Conservation (phyloP, 1,140 invertebrate species). For the Neodiprion virginianus region DNA sequence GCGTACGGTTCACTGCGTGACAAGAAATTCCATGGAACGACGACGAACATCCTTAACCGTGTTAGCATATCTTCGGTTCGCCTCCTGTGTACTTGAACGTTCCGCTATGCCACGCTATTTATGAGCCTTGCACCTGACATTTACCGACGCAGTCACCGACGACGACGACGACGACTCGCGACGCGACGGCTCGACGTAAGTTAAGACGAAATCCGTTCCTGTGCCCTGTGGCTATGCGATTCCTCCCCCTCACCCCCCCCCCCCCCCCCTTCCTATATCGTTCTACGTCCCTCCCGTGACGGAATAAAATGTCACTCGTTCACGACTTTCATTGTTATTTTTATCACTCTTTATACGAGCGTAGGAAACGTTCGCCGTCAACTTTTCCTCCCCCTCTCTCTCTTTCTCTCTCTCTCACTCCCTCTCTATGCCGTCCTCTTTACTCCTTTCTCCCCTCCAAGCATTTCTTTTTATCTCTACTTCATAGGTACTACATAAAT, state of each 20-base stretch:
- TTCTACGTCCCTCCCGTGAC: not conserved
- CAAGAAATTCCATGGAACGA: not conserved
- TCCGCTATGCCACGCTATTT: not conserved
- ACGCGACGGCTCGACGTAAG: not conserved
- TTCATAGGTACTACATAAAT: not conserved
- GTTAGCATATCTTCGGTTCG: not conserved
- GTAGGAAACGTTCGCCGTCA: not conserved
- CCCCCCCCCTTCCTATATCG: too few species aligned
- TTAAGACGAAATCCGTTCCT: not conserved
- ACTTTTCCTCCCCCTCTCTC: not conserved
- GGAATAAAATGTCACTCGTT: conserved; percentile 9
- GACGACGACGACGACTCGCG: not conserved
- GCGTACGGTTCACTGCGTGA: not conserved
- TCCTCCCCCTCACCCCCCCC: not conserved
- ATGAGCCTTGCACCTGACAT: conserved; percentile 7
- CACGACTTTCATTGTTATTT: conserved; percentile 12
- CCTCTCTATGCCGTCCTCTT: not conserved
- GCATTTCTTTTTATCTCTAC: too few species aligned
- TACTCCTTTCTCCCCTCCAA: not conserved
- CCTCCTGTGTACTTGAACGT: conserved; percentile 3
- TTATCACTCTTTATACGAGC: conserved; percentile 1
- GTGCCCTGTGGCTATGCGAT: not conserved
- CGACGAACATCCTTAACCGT: not conserved
- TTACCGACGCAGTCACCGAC: not conserved
- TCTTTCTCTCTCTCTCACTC: not conserved